Percentiles rank a stretch among this genome's conserved stretches.
These are phyloP conservation scores for Myotis lucifugus DNA, from an alignment of 2,113 vertebrate species.

Conservation along the genomic window DNA sequence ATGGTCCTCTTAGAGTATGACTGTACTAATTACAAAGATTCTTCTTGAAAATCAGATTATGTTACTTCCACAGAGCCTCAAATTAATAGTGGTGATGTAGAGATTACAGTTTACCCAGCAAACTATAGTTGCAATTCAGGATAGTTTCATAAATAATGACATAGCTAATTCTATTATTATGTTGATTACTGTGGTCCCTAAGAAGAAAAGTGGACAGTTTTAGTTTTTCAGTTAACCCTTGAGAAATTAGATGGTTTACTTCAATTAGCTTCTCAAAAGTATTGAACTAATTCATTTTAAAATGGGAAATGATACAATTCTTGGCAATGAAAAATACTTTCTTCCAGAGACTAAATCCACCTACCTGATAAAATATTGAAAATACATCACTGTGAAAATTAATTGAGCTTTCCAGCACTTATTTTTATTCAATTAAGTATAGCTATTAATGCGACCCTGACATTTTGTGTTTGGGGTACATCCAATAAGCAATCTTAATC, in stretches of 20 bases:
- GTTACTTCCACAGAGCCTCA: not conserved
- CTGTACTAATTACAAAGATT: not conserved
- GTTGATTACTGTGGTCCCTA: not conserved
- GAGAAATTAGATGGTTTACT: not conserved
- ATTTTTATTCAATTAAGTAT: not conserved
- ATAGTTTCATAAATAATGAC: not conserved
- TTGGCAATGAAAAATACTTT: not conserved
- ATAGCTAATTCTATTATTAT: not conserved
- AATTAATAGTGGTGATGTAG: not conserved
- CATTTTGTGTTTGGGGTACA: not conserved
- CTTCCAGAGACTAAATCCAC: not conserved
- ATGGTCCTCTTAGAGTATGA: not conserved
- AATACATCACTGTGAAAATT: not conserved
- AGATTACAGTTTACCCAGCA: not conserved
- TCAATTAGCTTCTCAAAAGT: not conserved
- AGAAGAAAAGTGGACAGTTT: not conserved
- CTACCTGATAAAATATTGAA: not conserved
- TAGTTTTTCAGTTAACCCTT: slow-evolving; percentile 34
- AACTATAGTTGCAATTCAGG: not conserved
- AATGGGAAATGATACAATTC: not conserved
- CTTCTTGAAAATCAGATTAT: not conserved
- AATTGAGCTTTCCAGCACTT: not conserved
- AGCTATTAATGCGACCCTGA: not conserved
- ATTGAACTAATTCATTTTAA: not conserved
- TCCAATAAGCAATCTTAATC: slow-evolving; percentile 43